Evolutionary conservation across 2,888 invertebrate species (phyloP).

Genomic region (Lobophora halterata): DNA sequence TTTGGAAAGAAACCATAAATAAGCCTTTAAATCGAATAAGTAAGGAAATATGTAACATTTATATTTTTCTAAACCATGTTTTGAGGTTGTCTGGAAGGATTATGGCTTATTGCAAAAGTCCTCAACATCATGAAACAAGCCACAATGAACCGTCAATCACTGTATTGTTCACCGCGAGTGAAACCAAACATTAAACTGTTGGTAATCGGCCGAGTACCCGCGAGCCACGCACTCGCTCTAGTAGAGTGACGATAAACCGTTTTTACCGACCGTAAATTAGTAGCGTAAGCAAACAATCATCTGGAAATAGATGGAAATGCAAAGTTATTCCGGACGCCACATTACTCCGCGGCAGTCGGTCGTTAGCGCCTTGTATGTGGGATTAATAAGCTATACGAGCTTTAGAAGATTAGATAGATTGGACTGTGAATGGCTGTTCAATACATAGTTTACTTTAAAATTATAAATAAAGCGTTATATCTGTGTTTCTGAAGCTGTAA

Average conservation of each 20-base stretch:
- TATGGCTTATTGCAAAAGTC: slow-evolving; percentile 13
- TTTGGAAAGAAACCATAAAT: too few relatives aligned
- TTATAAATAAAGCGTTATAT: slow-evolving; percentile 54
- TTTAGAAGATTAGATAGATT: slow-evolving; percentile 32
- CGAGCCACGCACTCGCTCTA: not conserved
- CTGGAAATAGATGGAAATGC: slow-evolving; percentile 54
- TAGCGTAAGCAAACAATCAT: slow-evolving; percentile 59
- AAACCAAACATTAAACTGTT: slow-evolving; percentile 7
- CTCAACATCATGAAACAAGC: slow-evolving; percentile 20
- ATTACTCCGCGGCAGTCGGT: slow-evolving; percentile 24
- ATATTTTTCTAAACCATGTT: slow-evolving; percentile 7
- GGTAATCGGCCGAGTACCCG: not conserved
- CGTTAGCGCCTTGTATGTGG: slow-evolving; percentile 35
- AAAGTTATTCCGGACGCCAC: slow-evolving; percentile 44
- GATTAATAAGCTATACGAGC: slow-evolving; percentile 51
- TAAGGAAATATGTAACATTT: not conserved
- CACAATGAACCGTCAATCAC: slow-evolving; percentile 53
- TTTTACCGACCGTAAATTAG: slow-evolving; percentile 43
- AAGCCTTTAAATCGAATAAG: too few relatives aligned
- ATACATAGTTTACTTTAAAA: slow-evolving; percentile 19
- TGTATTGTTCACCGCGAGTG: slow-evolving; percentile 54
- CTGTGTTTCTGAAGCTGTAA: slow-evolving; percentile 50
- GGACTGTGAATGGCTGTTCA: slow-evolving; percentile 16
- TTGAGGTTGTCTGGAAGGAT: slow-evolving; percentile 9
- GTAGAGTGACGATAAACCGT: not conserved